These are phyloP conservation scores for Acomys russatus DNA, from an alignment of 2,797 vertebrate genomes.

Conservation along the genomic window DNA sequence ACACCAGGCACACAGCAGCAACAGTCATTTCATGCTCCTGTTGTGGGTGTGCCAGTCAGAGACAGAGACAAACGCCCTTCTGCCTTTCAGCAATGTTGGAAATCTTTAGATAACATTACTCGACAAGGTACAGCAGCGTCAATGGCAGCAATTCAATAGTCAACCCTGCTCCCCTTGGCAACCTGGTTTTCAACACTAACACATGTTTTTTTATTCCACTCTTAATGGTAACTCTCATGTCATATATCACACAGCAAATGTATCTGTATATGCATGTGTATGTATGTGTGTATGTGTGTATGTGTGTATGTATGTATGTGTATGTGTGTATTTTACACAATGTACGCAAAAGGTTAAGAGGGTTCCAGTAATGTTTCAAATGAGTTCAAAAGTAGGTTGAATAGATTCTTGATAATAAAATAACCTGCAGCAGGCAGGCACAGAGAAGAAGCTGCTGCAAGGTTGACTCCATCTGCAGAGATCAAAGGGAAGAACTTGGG, in stretches of 20 bases:
- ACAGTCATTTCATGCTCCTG: not conserved
- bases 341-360: not conserved
- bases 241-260: not conserved
- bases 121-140: not conserved
- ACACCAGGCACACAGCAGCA: not conserved
- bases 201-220: not conserved
- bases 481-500: not conserved
- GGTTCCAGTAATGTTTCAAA: not conserved
- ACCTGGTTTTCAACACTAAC: not conserved
- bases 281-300: not conserved
- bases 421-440: not conserved
- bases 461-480: not conserved
- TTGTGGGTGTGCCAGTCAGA: not conserved
- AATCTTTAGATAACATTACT: not conserved
- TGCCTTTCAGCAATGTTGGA: not conserved
- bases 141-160: not conserved
- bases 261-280: not conserved
- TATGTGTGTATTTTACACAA: not conserved
- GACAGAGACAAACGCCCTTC: not conserved
- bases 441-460: not conserved
- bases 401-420: not conserved
- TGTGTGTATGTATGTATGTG: not conserved
- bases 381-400: not conserved
- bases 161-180: not conserved
- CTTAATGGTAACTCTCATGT: not conserved